These are phyloP conservation scores for Cantharis rustica DNA, from an alignment of 2,888 invertebrate species.

Conservation along the genomic window DNA sequence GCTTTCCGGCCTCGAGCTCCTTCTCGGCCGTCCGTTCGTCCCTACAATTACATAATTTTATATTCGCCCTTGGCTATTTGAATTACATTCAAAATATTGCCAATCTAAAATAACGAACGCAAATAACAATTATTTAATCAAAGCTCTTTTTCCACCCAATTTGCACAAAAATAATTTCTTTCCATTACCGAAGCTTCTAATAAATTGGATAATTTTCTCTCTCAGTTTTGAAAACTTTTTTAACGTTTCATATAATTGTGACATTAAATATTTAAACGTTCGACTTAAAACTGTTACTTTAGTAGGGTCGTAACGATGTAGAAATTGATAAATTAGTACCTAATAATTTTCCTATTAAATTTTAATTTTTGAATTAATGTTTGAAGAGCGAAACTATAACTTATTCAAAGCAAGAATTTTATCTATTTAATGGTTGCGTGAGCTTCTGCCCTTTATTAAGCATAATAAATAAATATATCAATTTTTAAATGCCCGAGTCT, in stretches of 20 bases:
- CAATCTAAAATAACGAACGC: not conserved
- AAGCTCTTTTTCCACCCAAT: not conserved
- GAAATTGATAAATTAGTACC: not conserved
- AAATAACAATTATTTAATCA: not conserved
- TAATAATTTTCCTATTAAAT: not conserved
- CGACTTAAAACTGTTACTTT: not conserved
- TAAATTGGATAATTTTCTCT: not conserved
- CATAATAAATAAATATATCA: not conserved
- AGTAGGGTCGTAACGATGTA: not conserved
- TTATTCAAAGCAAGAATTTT: not conserved
- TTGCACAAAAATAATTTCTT: not conserved
- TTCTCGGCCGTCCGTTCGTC: conserved; percentile 24
- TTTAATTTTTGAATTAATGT: not conserved
- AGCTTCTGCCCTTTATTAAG: not conserved
- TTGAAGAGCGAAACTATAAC: not conserved
- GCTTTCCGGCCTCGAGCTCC: conserved; percentile 34
- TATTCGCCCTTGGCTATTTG: conserved; percentile 21
- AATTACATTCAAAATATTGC: conserved; percentile 9
- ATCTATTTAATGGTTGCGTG: not conserved
- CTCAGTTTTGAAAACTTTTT: not conserved
- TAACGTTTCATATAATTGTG: not conserved
- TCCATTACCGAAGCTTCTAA: not conserved
- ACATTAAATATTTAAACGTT: not conserved
- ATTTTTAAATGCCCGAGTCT: not conserved
- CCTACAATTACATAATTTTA: conserved; percentile 22